phyloP scores from a whole-genome alignment of 2,797 vertebrate species.

The Periophthalmus magnuspinnatus region DNA sequence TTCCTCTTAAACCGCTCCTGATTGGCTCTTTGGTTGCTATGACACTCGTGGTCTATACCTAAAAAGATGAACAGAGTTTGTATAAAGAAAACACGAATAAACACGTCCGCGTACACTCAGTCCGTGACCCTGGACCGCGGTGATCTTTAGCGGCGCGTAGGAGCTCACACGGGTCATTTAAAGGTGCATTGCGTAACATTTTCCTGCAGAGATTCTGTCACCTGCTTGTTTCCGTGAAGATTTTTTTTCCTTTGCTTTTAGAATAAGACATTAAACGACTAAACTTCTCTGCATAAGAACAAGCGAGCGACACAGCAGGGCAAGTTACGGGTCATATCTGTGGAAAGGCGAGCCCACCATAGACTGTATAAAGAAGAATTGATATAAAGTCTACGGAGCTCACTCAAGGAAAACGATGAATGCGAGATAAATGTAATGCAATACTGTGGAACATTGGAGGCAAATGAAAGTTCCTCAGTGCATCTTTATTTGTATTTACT shows the following conservation, averaged over 20 bases:
- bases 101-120: too few relatives aligned
- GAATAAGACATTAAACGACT: not conserved
- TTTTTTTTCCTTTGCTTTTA: not conserved
- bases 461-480: not conserved
- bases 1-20: too few relatives aligned
- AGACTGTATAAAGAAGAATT: too few relatives aligned
- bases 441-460: not conserved
- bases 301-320: too few relatives aligned
- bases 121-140: too few relatives aligned
- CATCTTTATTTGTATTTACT: not conserved
- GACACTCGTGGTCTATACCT: too few relatives aligned
- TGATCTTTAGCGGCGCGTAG: not conserved
- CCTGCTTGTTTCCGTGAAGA: not conserved
- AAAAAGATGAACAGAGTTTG: too few relatives aligned
- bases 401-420: too few relatives aligned
- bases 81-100: too few relatives aligned
- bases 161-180: not conserved
- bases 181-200: not conserved
- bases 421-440: not conserved
- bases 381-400: too few relatives aligned
- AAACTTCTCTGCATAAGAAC: too few relatives aligned
- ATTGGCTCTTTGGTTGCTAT: too few relatives aligned
- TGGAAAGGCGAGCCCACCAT: not conserved
- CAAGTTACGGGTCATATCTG: not conserved
- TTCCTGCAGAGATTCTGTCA: not conserved